These are phyloP conservation scores for Hemaris fuciformis DNA, from an alignment of 2,888 invertebrate genomes.

Conservation along the genomic window DNA sequence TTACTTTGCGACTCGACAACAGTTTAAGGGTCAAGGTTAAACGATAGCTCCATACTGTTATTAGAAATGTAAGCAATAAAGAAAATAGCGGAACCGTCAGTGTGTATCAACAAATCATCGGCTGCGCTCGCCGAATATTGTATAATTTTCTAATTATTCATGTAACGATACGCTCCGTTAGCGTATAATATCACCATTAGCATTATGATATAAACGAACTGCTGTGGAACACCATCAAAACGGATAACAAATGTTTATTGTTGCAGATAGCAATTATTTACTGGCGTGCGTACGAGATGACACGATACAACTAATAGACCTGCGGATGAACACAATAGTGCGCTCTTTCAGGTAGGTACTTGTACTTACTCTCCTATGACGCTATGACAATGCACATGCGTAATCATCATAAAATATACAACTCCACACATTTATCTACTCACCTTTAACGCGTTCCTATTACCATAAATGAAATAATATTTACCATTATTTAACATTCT, in stretches of 20 bases:
- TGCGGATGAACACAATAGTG: constrained; percentile 95
- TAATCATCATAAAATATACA: background rate
- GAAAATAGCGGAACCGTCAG: constrained; percentile 36
- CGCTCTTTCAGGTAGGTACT: constrained; percentile 95
- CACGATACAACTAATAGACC: constrained; percentile 95
- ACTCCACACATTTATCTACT: background rate
- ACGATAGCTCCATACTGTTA: constrained; percentile 38
- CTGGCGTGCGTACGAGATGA: constrained; percentile 97
- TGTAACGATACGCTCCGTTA: constrained; percentile 10
- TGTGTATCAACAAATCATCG: constrained; percentile 35
- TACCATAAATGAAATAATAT: background rate
- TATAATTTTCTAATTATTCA: constrained; percentile 47
- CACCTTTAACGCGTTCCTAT: background rate
- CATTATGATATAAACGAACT: background rate
- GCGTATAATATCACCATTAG: constrained; percentile 14
- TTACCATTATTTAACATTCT: background rate
- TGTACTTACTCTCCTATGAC: background rate
- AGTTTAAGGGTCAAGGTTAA: constrained; percentile 50
- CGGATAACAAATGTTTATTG: constrained; percentile 33
- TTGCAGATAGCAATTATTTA: constrained; percentile 93
- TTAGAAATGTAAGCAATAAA: constrained; percentile 40
- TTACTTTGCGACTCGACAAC: constrained; percentile 32
- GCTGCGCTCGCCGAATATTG: constrained; percentile 34
- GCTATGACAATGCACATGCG: background rate
- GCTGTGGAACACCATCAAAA: constrained; percentile 14